Evolutionary conservation across 2,888 invertebrate genomes (phyloP).

Genomic region (Lomographa bimaculata): DNA sequence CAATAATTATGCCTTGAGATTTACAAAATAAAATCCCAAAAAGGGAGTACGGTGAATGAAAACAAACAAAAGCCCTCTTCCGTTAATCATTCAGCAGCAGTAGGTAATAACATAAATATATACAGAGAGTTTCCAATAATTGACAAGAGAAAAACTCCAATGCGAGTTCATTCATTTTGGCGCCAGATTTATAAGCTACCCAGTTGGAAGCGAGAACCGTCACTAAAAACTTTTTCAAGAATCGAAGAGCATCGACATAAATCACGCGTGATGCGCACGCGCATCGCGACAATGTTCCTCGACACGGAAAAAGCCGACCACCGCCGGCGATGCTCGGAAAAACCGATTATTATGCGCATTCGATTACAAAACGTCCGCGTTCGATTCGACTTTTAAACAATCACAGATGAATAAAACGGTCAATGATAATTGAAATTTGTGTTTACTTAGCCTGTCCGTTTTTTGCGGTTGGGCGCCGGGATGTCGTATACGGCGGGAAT

Average conservation of each 20-base stretch:
- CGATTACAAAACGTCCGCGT: constrained; percentile 62
- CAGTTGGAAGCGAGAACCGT: constrained; percentile 62
- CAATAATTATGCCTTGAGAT: too few relatives aligned
- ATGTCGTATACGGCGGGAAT: constrained; percentile 65
- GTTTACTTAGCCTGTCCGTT: constrained; percentile 68
- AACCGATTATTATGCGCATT: constrained; percentile 77
- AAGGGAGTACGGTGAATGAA: too few relatives aligned
- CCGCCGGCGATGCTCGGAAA: constrained; percentile 67
- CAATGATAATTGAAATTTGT: constrained; percentile 81
- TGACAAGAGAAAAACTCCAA: constrained; percentile 55
- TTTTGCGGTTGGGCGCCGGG: constrained; percentile 66
- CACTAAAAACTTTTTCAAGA: constrained; percentile 68
- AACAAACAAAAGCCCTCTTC: constrained; percentile 22
- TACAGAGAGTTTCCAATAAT: constrained; percentile 54
- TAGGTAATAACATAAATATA: constrained; percentile 51
- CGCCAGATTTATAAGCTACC: constrained; percentile 76
- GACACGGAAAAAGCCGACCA: constrained; percentile 74
- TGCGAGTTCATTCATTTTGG: constrained; percentile 73
- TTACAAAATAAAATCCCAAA: too few relatives aligned
- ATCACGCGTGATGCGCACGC: constrained; percentile 58
- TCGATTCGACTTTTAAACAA: constrained; percentile 62
- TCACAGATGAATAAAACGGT: constrained; percentile 72
- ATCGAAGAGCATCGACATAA: constrained; percentile 69
- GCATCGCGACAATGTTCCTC: constrained; percentile 64
- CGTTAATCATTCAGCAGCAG: constrained; percentile 41